Percentiles rank a stretch among this genome's conserved stretches.
Conservation (phyloP, 2,888 invertebrate genomes). For the Andrena chrysosceles region DNA sequence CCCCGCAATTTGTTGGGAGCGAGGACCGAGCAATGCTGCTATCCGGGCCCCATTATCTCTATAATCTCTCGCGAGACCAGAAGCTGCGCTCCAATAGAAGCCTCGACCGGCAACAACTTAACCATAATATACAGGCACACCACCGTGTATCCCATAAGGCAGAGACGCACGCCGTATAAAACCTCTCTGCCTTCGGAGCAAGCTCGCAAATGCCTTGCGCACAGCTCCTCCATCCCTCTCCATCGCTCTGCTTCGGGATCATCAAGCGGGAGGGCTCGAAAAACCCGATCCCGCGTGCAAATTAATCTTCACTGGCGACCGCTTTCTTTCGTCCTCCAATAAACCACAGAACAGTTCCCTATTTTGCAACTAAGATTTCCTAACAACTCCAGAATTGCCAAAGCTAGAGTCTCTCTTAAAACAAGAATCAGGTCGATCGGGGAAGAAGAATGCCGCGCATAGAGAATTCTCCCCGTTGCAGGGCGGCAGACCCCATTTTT, state of each 20-base stretch:
- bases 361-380: too few relatives aligned
- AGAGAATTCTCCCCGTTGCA: neutral
- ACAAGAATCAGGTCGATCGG: too few relatives aligned
- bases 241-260: neutral
- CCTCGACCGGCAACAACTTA: constrained; percentile 75
- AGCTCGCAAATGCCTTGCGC: constrained; percentile 36
- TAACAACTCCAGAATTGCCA: too few relatives aligned
- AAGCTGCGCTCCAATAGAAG: constrained; percentile 72
- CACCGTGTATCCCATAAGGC: constrained; percentile 69
- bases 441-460: neutral
- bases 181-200: constrained; percentile 42
- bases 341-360: neutral
- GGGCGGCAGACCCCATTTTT: constrained; percentile 36
- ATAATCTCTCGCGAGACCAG: constrained; percentile 75
- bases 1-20: constrained; percentile 84
- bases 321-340: constrained; percentile 15
- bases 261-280: constrained; percentile 11
- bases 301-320: constrained; percentile 32
- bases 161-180: constrained; percentile 66
- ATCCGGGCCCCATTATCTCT: constrained; percentile 74
- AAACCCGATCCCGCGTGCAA: constrained; percentile 8
- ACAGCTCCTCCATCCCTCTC: neutral
- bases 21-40: constrained; percentile 76
- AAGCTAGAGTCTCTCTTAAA: too few relatives aligned
- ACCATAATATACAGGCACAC: constrained; percentile 74